Evolutionary conservation across 2,888 invertebrate genomes (phyloP), one percentile per base, ranked within the genome.

Genomic region (Caenorhabditis auriculariae): DNA sequence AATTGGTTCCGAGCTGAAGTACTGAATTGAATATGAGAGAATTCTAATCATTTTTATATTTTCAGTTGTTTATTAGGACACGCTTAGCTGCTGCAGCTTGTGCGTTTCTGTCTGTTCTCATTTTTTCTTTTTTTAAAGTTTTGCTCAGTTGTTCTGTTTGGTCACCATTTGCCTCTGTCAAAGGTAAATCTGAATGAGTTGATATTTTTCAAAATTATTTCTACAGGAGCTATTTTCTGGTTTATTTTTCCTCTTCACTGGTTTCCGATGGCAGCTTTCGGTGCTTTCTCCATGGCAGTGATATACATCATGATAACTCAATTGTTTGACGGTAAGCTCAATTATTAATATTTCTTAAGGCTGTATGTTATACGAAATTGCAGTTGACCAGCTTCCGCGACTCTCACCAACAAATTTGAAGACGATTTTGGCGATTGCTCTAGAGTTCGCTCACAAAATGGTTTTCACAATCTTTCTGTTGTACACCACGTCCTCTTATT

Each of bases 1-100:
- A 37, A 53, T 3, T 66, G 66, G 66, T 66, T 66, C 28, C 43
- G 51, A 3, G 39, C 32, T 0, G 54, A 61, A 46, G 56, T 65
- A 7, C 29, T 23, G n/a, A 21, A 19, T 1, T 39, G 27, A n/a
- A 6, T 42, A 9, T 23, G 28, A 5, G 26, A 3, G 21, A 42
- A 50, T 7, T 32, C 6, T 32, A 45, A 19, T 19, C 4, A 9
- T 6, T 46, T 46, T 3, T 12, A 7, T 47, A n/a, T 32, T 23
- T 35, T 4, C 35, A 47, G 47, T 27, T 49, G 7, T 15, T n/a
- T 17, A 23, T 17, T 3, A 23, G 56, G 43, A 48, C 49, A 26
- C 39, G 45, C 5, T 17, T 49, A 0, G 61, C 61, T 4, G 21
- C 29, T 24, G 9, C 38, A 4, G 43, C 19, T 15, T 53, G 53